Conservation (phyloP, 2,113 vertebrate species). For the Martes martes region DNA sequence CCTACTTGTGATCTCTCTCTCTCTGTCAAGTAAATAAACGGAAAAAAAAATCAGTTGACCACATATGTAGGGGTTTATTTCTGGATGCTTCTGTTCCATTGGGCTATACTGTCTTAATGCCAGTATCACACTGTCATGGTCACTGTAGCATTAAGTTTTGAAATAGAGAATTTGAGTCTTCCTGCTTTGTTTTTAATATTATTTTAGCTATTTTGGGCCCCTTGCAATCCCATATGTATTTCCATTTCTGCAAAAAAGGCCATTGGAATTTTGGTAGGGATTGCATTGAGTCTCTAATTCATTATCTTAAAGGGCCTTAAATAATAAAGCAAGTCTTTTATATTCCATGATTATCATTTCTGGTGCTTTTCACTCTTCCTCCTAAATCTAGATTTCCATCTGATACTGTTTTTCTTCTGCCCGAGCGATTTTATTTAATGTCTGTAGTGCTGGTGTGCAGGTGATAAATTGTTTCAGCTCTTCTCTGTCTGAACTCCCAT, state of each 20-base stretch:
- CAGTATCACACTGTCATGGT: neutral
- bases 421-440: neutral
- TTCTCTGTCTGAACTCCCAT: neutral
- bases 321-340: neutral
- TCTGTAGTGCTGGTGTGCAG: neutral
- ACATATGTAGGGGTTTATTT: neutral
- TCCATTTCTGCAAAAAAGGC: slow-evolving; percentile 12
- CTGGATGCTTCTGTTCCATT: neutral
- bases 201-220: neutral
- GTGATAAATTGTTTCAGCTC: neutral
- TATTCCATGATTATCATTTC: neutral
- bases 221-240: neutral
- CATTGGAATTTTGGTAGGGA: neutral
- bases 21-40: too few species aligned
- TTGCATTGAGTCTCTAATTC: neutral
- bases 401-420: neutral
- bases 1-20: too few species aligned
- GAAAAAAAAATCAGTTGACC: neutral
- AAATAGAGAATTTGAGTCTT: neutral
- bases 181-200: neutral
- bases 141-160: neutral
- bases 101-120: neutral
- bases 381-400: neutral
- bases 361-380: neutral
- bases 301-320: neutral